phyloP scores from a whole-genome alignment of 2,888 invertebrate species.

The Sinotaia quadrata region DNA sequence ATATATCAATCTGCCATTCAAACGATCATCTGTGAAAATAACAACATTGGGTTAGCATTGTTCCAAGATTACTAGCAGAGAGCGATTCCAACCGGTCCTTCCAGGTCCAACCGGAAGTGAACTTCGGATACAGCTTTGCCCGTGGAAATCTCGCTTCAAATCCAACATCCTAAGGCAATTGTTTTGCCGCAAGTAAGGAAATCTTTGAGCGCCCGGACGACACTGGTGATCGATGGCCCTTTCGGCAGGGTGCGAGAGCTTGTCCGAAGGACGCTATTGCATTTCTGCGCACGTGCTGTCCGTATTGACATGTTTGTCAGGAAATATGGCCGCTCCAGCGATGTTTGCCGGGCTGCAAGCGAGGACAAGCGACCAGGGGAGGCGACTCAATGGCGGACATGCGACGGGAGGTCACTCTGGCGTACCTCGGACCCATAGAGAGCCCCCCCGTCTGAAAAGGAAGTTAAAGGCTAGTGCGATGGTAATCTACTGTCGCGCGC shows the following conservation, averaged over 20 bases:
- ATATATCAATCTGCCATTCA: no score
- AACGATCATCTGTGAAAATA: no score
- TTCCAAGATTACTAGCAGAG: background rate
- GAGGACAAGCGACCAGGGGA: background rate
- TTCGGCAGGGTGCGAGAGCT: background rate
- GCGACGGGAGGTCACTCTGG: conserved; percentile 1
- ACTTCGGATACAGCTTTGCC: background rate
- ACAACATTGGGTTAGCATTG: no score
- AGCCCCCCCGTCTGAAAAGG: background rate
- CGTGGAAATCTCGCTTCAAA: conserved; percentile 1
- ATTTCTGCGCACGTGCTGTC: conserved; percentile 13
- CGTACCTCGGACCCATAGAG: background rate
- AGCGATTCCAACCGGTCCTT: background rate
- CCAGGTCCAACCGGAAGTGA: background rate
- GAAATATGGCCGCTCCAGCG: background rate
- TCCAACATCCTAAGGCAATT: background rate
- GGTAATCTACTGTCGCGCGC: conserved; percentile 13
- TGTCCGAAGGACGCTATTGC: background rate
- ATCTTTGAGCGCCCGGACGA: background rate
- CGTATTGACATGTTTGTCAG: background rate
- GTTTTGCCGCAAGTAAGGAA: conserved; percentile 3
- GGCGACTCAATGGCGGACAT: background rate
- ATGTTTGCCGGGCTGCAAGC: background rate
- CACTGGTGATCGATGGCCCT: background rate
- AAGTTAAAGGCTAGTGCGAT: conserved; percentile 21